These are phyloP conservation scores for Acholoe squamosa DNA, from an alignment of 2,888 invertebrate species.

Conservation along the genomic window DNA sequence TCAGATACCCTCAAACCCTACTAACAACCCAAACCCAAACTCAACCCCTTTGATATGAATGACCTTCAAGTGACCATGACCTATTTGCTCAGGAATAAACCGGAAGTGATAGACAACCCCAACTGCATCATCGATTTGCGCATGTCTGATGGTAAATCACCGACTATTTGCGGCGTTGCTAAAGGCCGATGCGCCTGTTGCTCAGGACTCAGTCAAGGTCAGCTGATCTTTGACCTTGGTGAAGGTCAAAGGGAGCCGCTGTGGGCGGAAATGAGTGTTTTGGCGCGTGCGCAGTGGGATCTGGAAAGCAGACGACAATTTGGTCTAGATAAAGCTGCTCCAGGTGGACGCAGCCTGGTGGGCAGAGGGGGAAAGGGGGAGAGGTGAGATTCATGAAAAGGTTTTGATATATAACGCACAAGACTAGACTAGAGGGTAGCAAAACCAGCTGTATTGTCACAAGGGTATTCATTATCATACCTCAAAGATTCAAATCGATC, in stretches of 20 bases:
- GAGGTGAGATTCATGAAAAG: neutral
- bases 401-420: no score
- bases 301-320: constrained; percentile 3
- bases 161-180: neutral
- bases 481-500: no score
- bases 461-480: no score
- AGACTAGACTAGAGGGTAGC: no score
- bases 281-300: constrained; percentile 21
- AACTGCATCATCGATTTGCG: constrained; percentile 2
- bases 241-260: neutral
- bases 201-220: neutral
- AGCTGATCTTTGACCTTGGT: neutral
- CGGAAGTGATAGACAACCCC: neutral
- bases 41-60: neutral
- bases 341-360: neutral
- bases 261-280: neutral
- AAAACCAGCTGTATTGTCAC: no score
- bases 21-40: neutral
- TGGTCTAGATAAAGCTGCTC: neutral
- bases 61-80: neutral
- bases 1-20: neutral
- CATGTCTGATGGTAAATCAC: neutral
- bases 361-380: neutral
- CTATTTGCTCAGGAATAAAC: neutral
- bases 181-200: neutral